Conservation (phyloP, 2,797 vertebrate genomes). For the Enoplosus armatus region DNA sequence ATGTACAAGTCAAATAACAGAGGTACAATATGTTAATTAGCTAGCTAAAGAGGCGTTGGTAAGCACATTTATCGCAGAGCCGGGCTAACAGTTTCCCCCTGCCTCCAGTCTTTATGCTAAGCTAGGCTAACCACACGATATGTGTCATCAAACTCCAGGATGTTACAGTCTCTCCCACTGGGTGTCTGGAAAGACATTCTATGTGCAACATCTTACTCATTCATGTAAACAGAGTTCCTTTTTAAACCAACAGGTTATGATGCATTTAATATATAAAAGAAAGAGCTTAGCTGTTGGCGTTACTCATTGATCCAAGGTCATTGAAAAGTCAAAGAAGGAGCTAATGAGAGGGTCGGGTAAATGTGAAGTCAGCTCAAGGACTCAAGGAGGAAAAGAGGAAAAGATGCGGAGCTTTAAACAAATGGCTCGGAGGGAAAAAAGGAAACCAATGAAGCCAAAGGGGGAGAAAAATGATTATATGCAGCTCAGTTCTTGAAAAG, state of each 20-base stretch:
- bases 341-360: neutral
- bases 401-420: neutral
- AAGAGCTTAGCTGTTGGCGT: too few species aligned
- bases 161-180: neutral
- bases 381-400: neutral
- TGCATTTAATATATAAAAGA: neutral
- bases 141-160: neutral
- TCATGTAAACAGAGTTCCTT: too few species aligned
- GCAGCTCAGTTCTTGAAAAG: constrained; percentile 6
- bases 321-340: neutral
- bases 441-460: neutral
- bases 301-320: neutral
- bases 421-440: constrained; percentile 12
- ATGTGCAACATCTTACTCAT: neutral
- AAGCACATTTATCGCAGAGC: too few species aligned
- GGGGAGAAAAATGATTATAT: constrained; percentile 3
- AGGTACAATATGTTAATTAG: too few species aligned
- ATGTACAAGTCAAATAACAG: too few species aligned
- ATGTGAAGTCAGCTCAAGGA: neutral
- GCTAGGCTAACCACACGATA: too few species aligned
- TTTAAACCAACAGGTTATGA: neutral
- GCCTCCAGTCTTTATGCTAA: too few species aligned
- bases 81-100: too few species aligned
- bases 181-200: too few species aligned
- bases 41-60: too few species aligned